Evolutionary conservation across 1,140 invertebrate genomes (phyloP), one percentile per base, ranked within the genome.

Genomic region (Pseudomyrmex sp.): DNA sequence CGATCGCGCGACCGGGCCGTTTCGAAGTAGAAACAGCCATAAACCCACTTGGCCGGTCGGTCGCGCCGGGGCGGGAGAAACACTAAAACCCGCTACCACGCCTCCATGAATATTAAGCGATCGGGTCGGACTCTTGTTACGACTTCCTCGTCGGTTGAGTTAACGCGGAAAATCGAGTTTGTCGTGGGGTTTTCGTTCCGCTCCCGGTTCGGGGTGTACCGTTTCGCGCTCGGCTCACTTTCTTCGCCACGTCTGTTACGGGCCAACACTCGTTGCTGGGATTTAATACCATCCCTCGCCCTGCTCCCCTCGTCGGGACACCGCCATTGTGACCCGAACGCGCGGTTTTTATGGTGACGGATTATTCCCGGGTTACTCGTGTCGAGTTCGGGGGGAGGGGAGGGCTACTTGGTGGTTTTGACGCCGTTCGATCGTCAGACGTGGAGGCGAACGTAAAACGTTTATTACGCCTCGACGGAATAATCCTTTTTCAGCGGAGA

Each of bases 91-190:
- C 65, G 44, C 35, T 26, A 70, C 85, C 79, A 74, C 62, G 56
- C 46, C 56, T 58, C 66, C 70, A 89, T 91, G 87, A 90, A 91
- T 89, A 90, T 90, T 91, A 90, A 90, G 83, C 84, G 86, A 91
- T 87, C 87, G 80, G 82, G 62, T 79, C 70, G 54, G 65, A 76
- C 50, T 74, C 69, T 77, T 52, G 85, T 86, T 86, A 79, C 85
- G 69, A 88, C 23, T 75, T 68, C 26, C 62, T 72, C 48, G 84
- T 87, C 61, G 77, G 48, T 70, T 44, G 63, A 62, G 80, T 88
- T 86, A 86, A 69, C 85, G 85, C 18, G 74, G 69, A 77, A 88
- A 88, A 86, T 86, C 84, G 80, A 77, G 85, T 84, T 86, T 82
- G 50, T 65, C 58, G 62, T 74, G 58, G 35, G 48, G n/a, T 76